phyloP scores from a whole-genome alignment of 2,797 vertebrate species.

The Paramormyrops hopkinsi region DNA sequence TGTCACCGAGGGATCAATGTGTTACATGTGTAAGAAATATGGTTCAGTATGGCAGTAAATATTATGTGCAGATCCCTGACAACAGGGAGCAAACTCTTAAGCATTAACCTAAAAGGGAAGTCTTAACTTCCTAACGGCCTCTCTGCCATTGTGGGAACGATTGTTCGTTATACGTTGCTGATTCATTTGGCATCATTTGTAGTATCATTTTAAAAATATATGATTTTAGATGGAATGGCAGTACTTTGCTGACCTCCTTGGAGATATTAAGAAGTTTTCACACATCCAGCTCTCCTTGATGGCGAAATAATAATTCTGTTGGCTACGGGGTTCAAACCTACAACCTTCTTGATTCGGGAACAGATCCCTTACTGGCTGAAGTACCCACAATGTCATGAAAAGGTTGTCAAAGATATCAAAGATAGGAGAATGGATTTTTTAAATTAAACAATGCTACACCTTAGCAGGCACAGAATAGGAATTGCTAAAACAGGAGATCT shows the following conservation, averaged over 20 bases:
- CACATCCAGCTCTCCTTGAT: background rate
- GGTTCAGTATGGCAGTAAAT: background rate
- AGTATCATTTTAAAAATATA: background rate
- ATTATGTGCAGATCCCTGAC: background rate
- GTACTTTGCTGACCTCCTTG: background rate
- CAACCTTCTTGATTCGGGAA: background rate
- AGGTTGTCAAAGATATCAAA: background rate
- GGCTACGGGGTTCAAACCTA: background rate
- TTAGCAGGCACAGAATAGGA: background rate
- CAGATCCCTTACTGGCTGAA: background rate
- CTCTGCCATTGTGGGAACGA: background rate
- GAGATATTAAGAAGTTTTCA: background rate
- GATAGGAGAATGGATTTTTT: background rate
- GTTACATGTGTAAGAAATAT: background rate
- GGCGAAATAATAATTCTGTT: background rate
- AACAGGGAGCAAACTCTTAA: background rate
- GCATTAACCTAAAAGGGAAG: constrained; percentile 16
- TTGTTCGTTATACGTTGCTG: background rate
- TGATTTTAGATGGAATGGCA: background rate
- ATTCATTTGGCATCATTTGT: background rate
- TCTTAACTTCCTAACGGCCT: background rate
- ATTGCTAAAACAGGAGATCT: background rate
- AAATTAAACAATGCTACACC: background rate
- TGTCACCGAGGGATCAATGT: background rate
- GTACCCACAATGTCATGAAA: background rate